phyloP scores from a whole-genome alignment of 2,888 invertebrate species.

The Drosophila anceps region DNA sequence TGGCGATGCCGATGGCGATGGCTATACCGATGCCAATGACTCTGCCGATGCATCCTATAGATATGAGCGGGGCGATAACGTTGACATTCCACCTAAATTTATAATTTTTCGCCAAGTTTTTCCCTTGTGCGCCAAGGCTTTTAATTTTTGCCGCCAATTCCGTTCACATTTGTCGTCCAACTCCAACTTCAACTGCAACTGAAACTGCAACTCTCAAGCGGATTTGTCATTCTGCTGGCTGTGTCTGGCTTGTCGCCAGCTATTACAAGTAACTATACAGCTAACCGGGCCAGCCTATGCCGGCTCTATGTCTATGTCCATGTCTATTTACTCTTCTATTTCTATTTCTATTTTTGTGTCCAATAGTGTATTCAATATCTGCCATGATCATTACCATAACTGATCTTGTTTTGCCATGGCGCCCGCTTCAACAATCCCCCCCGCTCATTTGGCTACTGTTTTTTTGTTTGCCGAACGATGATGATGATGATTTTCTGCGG shows the following conservation, averaged over 20 bases:
- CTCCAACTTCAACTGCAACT: constrained; percentile 30
- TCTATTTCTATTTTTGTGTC: constrained; percentile 39
- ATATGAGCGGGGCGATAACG: constrained; percentile 77
- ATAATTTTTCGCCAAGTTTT: constrained; percentile 75
- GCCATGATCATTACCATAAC: constrained; percentile 77
- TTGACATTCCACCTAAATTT: constrained; percentile 82
- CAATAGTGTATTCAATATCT: constrained; percentile 60
- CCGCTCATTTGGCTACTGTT: constrained; percentile 40
- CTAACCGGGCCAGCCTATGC: constrained; percentile 8
- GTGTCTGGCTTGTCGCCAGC: constrained; percentile 29
- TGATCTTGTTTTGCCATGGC: constrained; percentile 77
- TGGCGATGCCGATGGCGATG: constrained; percentile 19
- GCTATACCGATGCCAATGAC: constrained; percentile 12
- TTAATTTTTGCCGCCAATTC: constrained; percentile 81
- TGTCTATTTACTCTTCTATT: constrained; percentile 33
- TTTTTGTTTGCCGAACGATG: constrained; percentile 36
- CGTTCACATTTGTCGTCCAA: constrained; percentile 58
- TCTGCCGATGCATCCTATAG: constrained; percentile 70
- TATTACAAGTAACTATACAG: constrained; percentile 52
- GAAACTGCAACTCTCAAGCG: constrained; percentile 40
- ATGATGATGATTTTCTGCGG: constrained; percentile 74
- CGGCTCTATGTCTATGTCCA: constrained; percentile 15
- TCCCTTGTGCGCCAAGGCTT: constrained; percentile 73
- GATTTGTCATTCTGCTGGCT: constrained; percentile 66
- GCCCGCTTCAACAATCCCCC: constrained; percentile 32